A percentile compares a stretch with the other conserved stretches of the same genome.
These are phyloP conservation scores for Mantis religiosa DNA, from an alignment of 2,888 invertebrate genomes.

Conservation along the genomic window DNA sequence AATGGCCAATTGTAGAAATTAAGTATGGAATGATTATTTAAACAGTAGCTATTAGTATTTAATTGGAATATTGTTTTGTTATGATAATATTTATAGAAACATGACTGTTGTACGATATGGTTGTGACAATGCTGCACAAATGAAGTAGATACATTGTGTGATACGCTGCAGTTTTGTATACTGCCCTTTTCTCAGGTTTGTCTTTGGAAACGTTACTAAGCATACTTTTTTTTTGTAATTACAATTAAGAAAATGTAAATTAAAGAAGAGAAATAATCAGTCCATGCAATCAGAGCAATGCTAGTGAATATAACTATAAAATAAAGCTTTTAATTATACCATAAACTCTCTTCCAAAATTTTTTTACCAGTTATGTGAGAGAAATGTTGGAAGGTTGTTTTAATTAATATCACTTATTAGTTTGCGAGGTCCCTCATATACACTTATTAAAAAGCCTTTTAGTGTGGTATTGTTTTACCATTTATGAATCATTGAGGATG, in stretches of 20 bases:
- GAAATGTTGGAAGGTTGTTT: too few species aligned
- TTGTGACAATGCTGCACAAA: background rate
- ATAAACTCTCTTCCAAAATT: too few species aligned
- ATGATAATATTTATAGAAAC: too few species aligned
- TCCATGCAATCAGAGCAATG: background rate
- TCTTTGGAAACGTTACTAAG: background rate
- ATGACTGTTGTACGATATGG: background rate
- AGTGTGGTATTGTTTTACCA: too few species aligned
- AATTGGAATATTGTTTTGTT: background rate
- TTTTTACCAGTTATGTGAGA: too few species aligned
- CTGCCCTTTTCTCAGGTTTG: background rate
- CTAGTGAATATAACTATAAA: too few species aligned
- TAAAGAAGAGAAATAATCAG: background rate
- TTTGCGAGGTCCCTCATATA: too few species aligned
- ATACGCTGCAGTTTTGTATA: background rate
- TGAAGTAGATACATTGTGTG: background rate
- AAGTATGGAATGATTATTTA: background rate
- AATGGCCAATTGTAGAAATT: background rate
- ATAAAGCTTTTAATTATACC: too few species aligned
- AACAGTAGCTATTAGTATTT: background rate
- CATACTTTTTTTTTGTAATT: background rate
- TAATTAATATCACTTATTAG: too few species aligned
- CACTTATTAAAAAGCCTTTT: too few species aligned
- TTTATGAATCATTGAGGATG: too few species aligned
- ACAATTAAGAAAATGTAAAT: background rate